Conservation (phyloP, 2,888 invertebrate species). For the Gibbula magus region DNA sequence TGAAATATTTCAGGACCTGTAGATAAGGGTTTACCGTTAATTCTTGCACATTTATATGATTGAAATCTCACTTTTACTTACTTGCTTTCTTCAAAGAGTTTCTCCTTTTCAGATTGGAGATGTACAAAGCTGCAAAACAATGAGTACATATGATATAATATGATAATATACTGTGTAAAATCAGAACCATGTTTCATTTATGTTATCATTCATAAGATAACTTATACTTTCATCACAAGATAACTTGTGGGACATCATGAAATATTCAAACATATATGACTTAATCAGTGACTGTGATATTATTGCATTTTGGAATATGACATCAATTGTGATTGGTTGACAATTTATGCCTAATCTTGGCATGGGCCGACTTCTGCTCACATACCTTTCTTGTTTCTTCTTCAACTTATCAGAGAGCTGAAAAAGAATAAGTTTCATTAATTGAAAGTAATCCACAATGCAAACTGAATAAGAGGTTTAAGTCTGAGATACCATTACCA, state of each 20-base stretch:
- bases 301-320: too few species aligned
- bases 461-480: not conserved
- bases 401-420: slow-evolving; percentile 71
- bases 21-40: too few species aligned
- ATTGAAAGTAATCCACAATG: not conserved
- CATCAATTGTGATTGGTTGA: too few species aligned
- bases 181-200: too few species aligned
- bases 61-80: slow-evolving; percentile 34
- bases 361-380: too few species aligned
- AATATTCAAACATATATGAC: not conserved
- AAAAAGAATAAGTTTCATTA: slow-evolving; percentile 26
- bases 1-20: too few species aligned
- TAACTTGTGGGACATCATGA: too few species aligned
- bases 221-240: too few species aligned
- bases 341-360: too few species aligned
- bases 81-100: slow-evolving; percentile 68
- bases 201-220: not conserved
- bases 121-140: slow-evolving; percentile 67
- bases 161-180: not conserved
- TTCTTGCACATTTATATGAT: not conserved
- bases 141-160: not conserved
- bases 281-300: too few species aligned
- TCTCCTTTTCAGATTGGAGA: slow-evolving; percentile 75
- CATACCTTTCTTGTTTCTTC: slow-evolving; percentile 75
- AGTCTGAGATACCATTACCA: not conserved